Conservation (phyloP, 2,797 vertebrate species). For the Eulemur coronatus region DNA sequence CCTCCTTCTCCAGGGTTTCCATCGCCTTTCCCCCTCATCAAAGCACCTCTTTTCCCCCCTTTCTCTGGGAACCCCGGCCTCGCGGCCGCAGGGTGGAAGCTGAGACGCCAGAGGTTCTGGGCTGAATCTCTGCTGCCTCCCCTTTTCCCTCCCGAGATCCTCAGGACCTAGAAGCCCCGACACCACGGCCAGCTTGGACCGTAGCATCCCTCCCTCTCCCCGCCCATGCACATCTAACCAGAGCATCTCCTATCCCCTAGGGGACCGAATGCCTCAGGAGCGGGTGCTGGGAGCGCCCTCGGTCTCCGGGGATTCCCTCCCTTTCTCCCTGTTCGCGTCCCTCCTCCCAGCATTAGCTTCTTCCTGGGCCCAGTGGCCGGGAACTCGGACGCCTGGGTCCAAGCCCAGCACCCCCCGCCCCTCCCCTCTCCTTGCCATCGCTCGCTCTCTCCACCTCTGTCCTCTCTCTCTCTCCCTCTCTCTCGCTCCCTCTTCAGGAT, state of each 20-base stretch:
- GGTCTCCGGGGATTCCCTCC: conserved; percentile 34
- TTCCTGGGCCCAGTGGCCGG: neutral
- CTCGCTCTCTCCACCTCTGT: neutral
- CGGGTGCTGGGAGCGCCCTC: conserved; percentile 22
- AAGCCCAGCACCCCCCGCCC: neutral
- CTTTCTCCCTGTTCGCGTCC: neutral
- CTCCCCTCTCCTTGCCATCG: neutral
- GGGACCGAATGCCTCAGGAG: neutral
- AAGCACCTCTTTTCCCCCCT: neutral
- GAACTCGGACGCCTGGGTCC: neutral
- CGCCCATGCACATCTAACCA: neutral
- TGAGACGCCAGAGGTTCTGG: conserved; percentile 78
- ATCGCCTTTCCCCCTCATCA: neutral
- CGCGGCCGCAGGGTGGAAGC: conserved; percentile 84
- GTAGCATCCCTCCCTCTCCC: neutral
- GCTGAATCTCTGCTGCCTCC: neutral
- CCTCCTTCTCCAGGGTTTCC: neutral
- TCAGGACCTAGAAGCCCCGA: neutral
- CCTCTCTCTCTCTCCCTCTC: neutral
- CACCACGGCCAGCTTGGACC: neutral
- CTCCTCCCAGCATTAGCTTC: neutral
- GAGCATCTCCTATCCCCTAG: conserved; percentile 7
- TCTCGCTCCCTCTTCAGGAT: neutral
- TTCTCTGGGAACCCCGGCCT: conserved; percentile 76
- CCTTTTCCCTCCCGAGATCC: neutral